Conservation (phyloP, 2,888 invertebrate species). For the Drosophila formosana region DNA sequence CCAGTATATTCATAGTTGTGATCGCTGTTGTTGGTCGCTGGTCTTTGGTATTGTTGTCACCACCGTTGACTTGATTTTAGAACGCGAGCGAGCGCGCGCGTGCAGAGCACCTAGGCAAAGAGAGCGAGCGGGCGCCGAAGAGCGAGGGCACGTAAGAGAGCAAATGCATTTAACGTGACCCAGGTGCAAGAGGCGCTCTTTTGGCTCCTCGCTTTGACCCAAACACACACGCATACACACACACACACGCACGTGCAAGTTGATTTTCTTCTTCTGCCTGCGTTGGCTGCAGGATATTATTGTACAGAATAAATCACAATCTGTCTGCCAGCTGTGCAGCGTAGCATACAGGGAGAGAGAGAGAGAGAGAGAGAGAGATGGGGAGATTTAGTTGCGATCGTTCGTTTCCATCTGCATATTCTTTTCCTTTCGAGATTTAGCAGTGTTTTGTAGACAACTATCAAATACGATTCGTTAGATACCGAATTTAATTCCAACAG, state of each 20-base stretch:
- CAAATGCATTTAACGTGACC: neutral
- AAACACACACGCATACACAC: constrained; percentile 2
- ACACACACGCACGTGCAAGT: constrained; percentile 1
- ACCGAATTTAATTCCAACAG: no score
- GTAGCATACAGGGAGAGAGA: neutral
- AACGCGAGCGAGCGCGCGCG: constrained; percentile 33
- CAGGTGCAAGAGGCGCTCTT: neutral
- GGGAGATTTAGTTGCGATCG: neutral
- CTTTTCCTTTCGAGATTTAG: neutral
- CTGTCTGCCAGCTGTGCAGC: constrained; percentile 11
- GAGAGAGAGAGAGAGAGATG: neutral
- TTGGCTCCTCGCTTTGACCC: neutral
- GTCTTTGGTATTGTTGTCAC: constrained; percentile 42
- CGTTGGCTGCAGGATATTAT: constrained; percentile 19
- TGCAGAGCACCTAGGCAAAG: constrained; percentile 6
- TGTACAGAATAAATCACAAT: constrained; percentile 18
- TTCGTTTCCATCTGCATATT: neutral
- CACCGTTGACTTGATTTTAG: constrained; percentile 47
- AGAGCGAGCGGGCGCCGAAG: constrained; percentile 25
- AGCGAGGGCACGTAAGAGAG: constrained; percentile 33
- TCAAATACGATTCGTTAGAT: no score
- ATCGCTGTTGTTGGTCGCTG: constrained; percentile 29
- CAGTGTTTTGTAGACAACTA: neutral
- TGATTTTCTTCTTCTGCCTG: constrained; percentile 15
- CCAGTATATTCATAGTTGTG: constrained; percentile 44